Conservation (phyloP, 2,113 vertebrate genomes). For the Heptranchias perlo region DNA sequence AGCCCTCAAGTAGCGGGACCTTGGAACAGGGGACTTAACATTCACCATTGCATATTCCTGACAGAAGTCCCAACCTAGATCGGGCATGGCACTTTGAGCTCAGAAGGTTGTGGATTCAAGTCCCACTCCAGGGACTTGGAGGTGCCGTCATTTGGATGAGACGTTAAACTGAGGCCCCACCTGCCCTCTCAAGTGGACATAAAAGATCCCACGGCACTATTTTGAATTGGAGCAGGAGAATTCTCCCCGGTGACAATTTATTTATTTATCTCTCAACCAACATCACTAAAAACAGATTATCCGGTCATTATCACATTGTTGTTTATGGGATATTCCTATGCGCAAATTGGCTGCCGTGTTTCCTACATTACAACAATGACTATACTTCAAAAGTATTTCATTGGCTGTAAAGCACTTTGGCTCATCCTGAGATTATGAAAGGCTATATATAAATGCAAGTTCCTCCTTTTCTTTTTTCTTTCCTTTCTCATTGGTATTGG, state of each 20-base stretch:
- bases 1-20: neutral
- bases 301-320: neutral
- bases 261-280: neutral
- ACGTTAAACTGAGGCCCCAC: neutral
- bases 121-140: neutral
- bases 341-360: neutral
- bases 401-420: neutral
- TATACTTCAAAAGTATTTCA: neutral
- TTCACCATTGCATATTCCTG: neutral
- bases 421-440: neutral
- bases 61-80: neutral
- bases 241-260: neutral
- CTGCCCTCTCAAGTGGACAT: neutral
- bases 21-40: neutral
- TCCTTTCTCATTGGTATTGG: neutral
- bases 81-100: neutral
- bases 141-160: neutral
- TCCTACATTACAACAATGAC: neutral
- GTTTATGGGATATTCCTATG: neutral
- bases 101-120: neutral
- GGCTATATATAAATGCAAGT: neutral
- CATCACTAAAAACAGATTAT: neutral
- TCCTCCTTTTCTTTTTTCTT: too few species aligned
- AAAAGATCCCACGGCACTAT: neutral
- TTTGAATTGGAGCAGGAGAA: neutral